Percentiles rank a stretch among this genome's conserved stretches.
Conservation (phyloP, 1,140 invertebrate genomes). For the Papilio machaon region DNA sequence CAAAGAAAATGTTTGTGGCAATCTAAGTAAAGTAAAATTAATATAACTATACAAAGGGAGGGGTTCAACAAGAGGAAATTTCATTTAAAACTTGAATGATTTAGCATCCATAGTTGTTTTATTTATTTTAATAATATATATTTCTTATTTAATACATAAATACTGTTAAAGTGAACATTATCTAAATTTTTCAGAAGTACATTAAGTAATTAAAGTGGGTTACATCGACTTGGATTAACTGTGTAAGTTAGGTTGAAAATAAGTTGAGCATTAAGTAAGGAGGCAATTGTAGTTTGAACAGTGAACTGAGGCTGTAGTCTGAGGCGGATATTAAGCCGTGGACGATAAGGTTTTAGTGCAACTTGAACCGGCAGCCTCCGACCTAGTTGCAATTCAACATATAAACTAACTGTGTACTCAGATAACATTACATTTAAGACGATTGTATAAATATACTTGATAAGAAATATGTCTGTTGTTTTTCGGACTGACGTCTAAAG, state of each 20-base stretch:
- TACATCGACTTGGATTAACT: not conserved
- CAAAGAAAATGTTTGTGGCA: not conserved
- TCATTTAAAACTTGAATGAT: too few relatives aligned
- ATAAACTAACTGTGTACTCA: not conserved
- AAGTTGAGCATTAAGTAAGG: not conserved
- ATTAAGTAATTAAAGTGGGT: too few relatives aligned
- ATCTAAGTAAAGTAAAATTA: not conserved
- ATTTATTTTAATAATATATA: too few relatives aligned
- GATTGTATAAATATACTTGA: not conserved
- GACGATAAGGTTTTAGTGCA: constrained; percentile 22
- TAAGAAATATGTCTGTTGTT: too few relatives aligned
- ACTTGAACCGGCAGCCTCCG: not conserved
- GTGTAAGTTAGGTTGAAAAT: not conserved
- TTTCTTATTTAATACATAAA: too few relatives aligned
- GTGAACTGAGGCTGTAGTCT: not conserved
- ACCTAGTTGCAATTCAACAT: not conserved
- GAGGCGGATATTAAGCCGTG: constrained; percentile 22
- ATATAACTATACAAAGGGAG: not conserved
- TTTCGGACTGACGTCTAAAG: too few relatives aligned
- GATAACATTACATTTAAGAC: not conserved
- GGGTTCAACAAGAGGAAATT: too few relatives aligned
- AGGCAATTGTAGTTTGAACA: constrained; percentile 11
- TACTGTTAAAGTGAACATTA: too few relatives aligned
- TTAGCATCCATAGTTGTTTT: too few relatives aligned
- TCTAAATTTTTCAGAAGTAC: too few relatives aligned